A percentile compares a stretch with the other conserved stretches of the same genome.
These are phyloP conservation scores for Bombycilla garrulus DNA, from an alignment of 2,113 vertebrate species.

Conservation along the genomic window DNA sequence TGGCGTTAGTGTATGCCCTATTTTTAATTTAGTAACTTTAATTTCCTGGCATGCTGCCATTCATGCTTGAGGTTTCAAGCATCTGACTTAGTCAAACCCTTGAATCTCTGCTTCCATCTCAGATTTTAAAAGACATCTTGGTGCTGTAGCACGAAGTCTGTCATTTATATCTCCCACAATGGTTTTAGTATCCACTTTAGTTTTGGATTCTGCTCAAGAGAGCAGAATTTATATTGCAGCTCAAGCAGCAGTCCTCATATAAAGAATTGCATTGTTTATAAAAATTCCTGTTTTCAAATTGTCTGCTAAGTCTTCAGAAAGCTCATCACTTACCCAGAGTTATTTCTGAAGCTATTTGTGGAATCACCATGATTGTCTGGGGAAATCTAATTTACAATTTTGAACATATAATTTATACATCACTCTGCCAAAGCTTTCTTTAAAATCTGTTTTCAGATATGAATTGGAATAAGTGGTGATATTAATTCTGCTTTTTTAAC, in stretches of 20 bases:
- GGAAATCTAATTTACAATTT: constrained; percentile 69
- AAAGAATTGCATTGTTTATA: constrained; percentile 32
- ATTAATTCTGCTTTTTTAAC: constrained; percentile 48
- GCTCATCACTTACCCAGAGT: constrained; percentile 43
- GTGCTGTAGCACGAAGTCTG: not conserved
- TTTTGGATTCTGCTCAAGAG: constrained; percentile 1
- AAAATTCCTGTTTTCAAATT: constrained; percentile 64
- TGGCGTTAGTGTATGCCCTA: not conserved
- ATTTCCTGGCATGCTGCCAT: not conserved
- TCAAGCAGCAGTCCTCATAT: constrained; percentile 42
- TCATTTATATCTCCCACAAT: not conserved
- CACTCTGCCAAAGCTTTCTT: constrained; percentile 47
- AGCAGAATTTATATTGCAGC: not conserved
- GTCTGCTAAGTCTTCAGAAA: constrained; percentile 53
- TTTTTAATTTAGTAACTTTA: not conserved
- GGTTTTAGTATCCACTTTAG: constrained; percentile 24
- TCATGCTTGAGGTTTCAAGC: not conserved
- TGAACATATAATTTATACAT: constrained; percentile 59
- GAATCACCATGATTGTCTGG: constrained; percentile 67
- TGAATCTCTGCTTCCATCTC: not conserved
- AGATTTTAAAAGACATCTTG: not conserved
- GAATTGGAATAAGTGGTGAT: constrained; percentile 37
- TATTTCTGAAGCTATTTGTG: constrained; percentile 62
- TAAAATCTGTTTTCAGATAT: constrained; percentile 43
- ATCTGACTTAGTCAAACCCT: not conserved